Conservation (phyloP, 1,140 invertebrate species). For the Andricus grossulariae region DNA sequence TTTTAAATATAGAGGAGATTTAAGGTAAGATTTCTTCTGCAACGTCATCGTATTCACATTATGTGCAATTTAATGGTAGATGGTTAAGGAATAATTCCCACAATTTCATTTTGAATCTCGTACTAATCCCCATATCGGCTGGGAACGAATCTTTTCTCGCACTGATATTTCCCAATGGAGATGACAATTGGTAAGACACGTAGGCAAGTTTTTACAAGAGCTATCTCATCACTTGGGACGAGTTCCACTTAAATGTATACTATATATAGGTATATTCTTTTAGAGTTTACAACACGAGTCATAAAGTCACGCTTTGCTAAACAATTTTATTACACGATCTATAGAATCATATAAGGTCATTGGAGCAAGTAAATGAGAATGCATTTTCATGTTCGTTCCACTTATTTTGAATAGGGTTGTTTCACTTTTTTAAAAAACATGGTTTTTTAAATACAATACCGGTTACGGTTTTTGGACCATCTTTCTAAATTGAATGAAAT, state of each 20-base stretch:
- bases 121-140: not conserved
- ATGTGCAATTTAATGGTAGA: not conserved
- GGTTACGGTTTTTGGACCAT: too few species aligned
- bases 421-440: too few species aligned
- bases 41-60: not conserved
- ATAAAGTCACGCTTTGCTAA: too few species aligned
- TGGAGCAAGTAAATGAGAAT: too few species aligned
- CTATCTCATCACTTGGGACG: not conserved
- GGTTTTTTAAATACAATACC: too few species aligned
- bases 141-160: not conserved
- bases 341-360: too few species aligned
- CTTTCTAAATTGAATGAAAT: too few species aligned
- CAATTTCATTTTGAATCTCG: not conserved
- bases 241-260: not conserved
- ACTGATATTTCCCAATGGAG: slow-evolving; percentile 2
- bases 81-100: not conserved
- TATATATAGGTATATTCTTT: too few species aligned
- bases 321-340: too few species aligned
- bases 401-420: too few species aligned
- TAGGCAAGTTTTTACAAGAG: not conserved
- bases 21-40: not conserved
- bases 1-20: not conserved
- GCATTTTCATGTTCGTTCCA: too few species aligned
- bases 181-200: not conserved
- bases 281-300: too few species aligned